Conservation (phyloP, 2,888 invertebrate species). For the Dasysyrphus tricinctus region DNA sequence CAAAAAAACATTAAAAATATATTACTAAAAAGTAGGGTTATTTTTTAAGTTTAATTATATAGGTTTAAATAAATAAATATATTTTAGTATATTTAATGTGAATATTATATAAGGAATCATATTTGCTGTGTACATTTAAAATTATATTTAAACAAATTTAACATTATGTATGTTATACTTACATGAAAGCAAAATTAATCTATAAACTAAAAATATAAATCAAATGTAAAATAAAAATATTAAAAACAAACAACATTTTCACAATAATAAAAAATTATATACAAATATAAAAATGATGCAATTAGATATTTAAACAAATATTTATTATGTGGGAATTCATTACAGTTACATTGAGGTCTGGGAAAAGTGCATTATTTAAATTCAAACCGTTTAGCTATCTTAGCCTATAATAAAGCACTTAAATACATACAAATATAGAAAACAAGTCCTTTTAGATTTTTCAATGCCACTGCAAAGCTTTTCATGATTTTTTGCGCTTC, state of each 20-base stretch:
- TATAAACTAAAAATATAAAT: slow-evolving; percentile 10
- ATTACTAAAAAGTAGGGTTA: slow-evolving; percentile 15
- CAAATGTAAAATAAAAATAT: slow-evolving; percentile 30
- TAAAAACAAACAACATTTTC: slow-evolving; percentile 6
- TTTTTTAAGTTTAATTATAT: slow-evolving; percentile 34
- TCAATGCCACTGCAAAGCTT: background rate
- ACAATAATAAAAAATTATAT: slow-evolving; percentile 19
- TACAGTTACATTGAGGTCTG: slow-evolving; percentile 13
- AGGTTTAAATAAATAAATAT: slow-evolving; percentile 36
- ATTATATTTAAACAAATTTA: slow-evolving; percentile 27
- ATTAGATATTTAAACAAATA: slow-evolving; percentile 4
- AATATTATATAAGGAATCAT: slow-evolving; percentile 67
- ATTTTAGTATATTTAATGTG: slow-evolving; percentile 68
- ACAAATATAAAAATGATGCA: slow-evolving; percentile 20
- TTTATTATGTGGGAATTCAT: background rate
- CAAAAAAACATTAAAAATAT: slow-evolving; percentile 18
- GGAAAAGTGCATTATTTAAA: slow-evolving; percentile 1
- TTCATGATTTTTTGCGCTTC: background rate
- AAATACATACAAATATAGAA: background rate
- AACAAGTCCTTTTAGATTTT: background rate
- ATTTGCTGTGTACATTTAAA: slow-evolving; percentile 69
- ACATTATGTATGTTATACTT: slow-evolving; percentile 4
- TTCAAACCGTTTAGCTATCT: background rate
- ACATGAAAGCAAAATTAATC: slow-evolving; percentile 14
- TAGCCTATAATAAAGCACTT: background rate